These are phyloP conservation scores for Corbicula japonica DNA, from an alignment of 2,888 invertebrate genomes.

Conservation along the genomic window DNA sequence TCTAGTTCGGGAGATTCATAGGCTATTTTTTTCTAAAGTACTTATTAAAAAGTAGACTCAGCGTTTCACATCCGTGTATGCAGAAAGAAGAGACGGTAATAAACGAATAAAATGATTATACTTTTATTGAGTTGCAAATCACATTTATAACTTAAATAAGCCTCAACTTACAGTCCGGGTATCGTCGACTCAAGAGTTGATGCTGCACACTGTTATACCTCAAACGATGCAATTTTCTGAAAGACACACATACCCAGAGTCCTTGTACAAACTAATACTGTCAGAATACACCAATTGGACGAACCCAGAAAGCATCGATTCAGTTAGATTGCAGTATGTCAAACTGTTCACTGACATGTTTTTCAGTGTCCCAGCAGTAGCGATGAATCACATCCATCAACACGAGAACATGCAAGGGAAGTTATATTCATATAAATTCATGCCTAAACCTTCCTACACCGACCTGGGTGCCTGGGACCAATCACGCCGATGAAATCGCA, in stretches of 20 bases:
- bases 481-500: background rate
- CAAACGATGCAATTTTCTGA: background rate
- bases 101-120: too few species aligned
- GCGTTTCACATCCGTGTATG: too few species aligned
- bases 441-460: background rate
- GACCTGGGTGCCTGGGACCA: background rate
- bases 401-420: background rate
- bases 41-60: too few species aligned
- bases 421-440: background rate
- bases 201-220: background rate
- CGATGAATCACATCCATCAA: background rate
- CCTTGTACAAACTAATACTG: background rate
- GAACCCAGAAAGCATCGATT: slow-evolving; percentile 3
- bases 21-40: too few species aligned
- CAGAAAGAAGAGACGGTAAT: too few species aligned
- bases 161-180: too few species aligned
- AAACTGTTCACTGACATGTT: background rate
- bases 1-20: too few species aligned
- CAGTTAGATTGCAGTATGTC: background rate
- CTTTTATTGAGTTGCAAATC: too few species aligned
- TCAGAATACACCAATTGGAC: slow-evolving; percentile 5
- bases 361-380: background rate
- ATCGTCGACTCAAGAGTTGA: background rate
- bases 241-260: background rate
- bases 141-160: too few species aligned